phyloP scores from a whole-genome alignment of 2,797 vertebrate genomes.

The Onychomys leucogaster region DNA sequence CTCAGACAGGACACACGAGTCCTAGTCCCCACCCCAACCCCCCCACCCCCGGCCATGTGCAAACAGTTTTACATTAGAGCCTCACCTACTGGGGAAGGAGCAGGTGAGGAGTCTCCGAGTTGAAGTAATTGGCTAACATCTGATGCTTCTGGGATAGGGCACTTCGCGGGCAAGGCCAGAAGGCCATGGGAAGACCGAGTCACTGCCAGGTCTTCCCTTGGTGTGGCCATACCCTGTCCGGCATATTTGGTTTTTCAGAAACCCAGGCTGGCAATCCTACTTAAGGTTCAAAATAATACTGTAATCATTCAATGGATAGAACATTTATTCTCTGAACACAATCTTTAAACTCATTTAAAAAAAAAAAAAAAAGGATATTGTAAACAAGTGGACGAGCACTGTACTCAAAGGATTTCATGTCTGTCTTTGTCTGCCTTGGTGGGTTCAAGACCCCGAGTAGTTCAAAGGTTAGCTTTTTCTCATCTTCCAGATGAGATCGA shows the following conservation, averaged over 20 bases:
- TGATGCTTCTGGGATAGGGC: conserved; percentile 80
- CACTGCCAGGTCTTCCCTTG: conserved; percentile 71
- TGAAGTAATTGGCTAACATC: conserved; percentile 63
- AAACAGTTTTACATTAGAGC: conserved; percentile 75
- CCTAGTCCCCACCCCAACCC: conserved; percentile 74
- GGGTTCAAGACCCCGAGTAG: conserved; percentile 86
- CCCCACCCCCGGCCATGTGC: conserved; percentile 77
- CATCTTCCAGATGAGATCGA: conserved; percentile 87
- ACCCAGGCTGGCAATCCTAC: conserved; percentile 88
- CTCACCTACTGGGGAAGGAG: conserved; percentile 66
- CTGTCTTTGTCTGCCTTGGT: conserved; percentile 84
- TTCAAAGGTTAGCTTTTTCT: conserved; percentile 87
- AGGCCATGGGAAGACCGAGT: conserved; percentile 74
- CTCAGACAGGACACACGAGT: conserved; percentile 82
- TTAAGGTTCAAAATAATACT: conserved; percentile 94
- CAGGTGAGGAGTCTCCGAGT: conserved; percentile 53
- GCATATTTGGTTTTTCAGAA: conserved; percentile 80
- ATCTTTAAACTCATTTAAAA: conserved; percentile 84
- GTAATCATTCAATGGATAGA: conserved; percentile 88
- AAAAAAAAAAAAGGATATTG: conserved; percentile 87
- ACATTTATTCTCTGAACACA: conserved; percentile 89
- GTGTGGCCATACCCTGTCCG: conserved; percentile 76
- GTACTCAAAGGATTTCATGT: conserved; percentile 85
- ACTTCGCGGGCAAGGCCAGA: conserved; percentile 49
- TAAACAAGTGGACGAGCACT: conserved; percentile 90